phyloP scores from a whole-genome alignment of 2,113 vertebrate genomes.

The Beaufortia kweichowensis region DNA sequence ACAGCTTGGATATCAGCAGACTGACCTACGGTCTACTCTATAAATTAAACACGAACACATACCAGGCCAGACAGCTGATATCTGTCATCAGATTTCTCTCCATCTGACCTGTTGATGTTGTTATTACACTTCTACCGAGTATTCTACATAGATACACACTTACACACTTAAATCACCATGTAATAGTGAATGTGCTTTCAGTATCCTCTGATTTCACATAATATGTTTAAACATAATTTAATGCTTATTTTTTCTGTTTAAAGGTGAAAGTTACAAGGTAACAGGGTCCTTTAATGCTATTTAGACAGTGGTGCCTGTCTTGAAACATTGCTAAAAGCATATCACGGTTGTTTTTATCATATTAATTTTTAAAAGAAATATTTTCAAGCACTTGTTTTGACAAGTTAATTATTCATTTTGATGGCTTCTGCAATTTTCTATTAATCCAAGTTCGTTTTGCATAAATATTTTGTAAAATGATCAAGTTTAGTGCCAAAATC shows the following conservation, averaged over 20 bases:
- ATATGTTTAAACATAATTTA: too few species aligned
- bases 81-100: conserved; percentile 21
- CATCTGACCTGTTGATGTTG: conserved; percentile 1
- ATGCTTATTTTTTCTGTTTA: conserved; percentile 7
- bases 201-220: background rate
- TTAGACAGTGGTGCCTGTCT: conserved; percentile 28
- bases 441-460: conserved; percentile 6
- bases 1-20: background rate
- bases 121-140: conserved; percentile 3
- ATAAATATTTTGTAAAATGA: background rate
- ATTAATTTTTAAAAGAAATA: conserved; percentile 22
- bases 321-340: conserved; percentile 3
- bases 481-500: conserved; percentile 34
- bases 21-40: background rate
- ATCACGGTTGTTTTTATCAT: conserved; percentile 32
- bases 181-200: conserved; percentile 15
- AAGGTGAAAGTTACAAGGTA: conserved; percentile 18
- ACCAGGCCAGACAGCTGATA: background rate
- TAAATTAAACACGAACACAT: conserved; percentile 5
- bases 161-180: background rate
- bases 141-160: conserved; percentile 15
- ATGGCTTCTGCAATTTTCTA: conserved; percentile 58
- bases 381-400: conserved; percentile 27
- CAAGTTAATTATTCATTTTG: conserved; percentile 46
- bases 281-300: conserved; percentile 43